Conservation (phyloP, 1,140 invertebrate genomes). For the Vanessa atalanta region DNA sequence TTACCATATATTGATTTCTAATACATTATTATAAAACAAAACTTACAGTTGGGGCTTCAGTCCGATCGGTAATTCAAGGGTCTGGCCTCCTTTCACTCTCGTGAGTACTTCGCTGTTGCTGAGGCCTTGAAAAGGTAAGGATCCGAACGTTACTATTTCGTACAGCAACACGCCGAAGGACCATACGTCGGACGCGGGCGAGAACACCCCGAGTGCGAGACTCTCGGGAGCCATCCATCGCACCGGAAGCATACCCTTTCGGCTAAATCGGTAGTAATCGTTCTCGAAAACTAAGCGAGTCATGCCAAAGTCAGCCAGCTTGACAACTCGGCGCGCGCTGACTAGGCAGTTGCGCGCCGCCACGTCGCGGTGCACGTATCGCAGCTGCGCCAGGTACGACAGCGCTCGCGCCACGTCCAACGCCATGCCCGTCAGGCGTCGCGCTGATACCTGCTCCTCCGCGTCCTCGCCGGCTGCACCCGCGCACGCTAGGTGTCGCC, state of each 20-base stretch:
- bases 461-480: constrained; percentile 84
- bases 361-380: constrained; percentile 93
- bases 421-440: constrained; percentile 91
- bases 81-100: constrained; percentile 88
- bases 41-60: constrained; percentile 90
- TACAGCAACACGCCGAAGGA: constrained; percentile 91
- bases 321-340: constrained; percentile 89
- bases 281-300: constrained; percentile 92
- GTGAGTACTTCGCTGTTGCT: constrained; percentile 92
- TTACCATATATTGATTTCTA: neutral
- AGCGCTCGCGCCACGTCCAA: constrained; percentile 92
- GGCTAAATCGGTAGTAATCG: constrained; percentile 93
- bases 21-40: neutral
- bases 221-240: constrained; percentile 96
- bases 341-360: constrained; percentile 94
- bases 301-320: constrained; percentile 97
- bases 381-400: constrained; percentile 88
- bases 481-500: constrained; percentile 89
- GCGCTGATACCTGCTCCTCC: constrained; percentile 87
- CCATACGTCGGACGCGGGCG: constrained; percentile 92
- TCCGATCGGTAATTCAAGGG: constrained; percentile 86
- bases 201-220: constrained; percentile 90
- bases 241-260: constrained; percentile 93
- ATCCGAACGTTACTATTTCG: constrained; percentile 93
- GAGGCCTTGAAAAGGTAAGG: constrained; percentile 92